Percentiles rank a stretch among this genome's conserved stretches.
Evolutionary conservation across 2,797 vertebrate species (phyloP).

Genomic region (Leuciscus waleckii): DNA sequence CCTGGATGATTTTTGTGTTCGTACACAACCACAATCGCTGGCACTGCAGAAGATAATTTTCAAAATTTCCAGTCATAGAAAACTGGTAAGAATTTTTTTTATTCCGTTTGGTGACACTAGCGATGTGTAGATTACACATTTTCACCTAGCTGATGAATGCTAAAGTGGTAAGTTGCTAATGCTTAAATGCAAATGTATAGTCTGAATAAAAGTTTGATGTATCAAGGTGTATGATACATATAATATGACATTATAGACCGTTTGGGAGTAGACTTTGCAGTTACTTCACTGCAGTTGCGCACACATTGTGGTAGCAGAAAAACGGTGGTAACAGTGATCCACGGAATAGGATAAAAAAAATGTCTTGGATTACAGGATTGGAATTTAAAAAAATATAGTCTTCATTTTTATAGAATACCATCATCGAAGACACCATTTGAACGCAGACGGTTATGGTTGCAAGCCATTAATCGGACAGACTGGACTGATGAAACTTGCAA

Average conservation of each 20-base stretch:
- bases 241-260: not conserved
- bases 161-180: not conserved
- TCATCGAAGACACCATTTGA: too few relatives aligned
- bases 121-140: not conserved
- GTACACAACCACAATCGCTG: not conserved
- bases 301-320: too few relatives aligned
- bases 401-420: too few relatives aligned
- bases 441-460: too few relatives aligned
- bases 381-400: too few relatives aligned
- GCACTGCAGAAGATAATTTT: not conserved
- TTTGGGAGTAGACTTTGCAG: not conserved
- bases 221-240: not conserved
- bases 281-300: not conserved
- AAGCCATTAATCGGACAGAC: not conserved
- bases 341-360: too few relatives aligned
- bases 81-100: not conserved
- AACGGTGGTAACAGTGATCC: not conserved
- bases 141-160: not conserved
- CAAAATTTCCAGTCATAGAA: not conserved
- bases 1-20: not conserved
- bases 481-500: not conserved
- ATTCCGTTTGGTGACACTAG: not conserved
- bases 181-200: not conserved
- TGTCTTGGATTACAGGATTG: too few relatives aligned
- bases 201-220: not conserved